These are phyloP conservation scores for Drosophila affinis DNA, from an alignment of 2,888 invertebrate genomes.

Conservation along the genomic window DNA sequence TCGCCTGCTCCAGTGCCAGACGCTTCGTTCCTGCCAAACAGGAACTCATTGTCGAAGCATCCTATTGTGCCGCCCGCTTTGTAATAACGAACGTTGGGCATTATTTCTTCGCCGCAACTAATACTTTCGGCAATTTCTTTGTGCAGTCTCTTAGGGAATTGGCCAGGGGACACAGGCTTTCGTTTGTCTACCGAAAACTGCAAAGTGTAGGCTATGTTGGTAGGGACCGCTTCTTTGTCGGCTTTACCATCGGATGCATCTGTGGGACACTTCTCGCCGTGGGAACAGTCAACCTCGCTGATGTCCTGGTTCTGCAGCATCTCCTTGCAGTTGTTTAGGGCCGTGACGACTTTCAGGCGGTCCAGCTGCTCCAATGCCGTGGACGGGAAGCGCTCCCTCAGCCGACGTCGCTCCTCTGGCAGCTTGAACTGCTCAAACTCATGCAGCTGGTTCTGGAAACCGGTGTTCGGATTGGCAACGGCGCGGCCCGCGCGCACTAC, in stretches of 20 bases:
- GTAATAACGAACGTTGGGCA: slow-evolving; percentile 70
- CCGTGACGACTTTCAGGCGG: slow-evolving; percentile 89
- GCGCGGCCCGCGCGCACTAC: slow-evolving; percentile 95
- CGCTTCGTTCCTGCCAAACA: not conserved
- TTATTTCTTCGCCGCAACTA: slow-evolving; percentile 50
- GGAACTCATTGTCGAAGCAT: slow-evolving; percentile 30
- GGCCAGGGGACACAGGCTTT: slow-evolving; percentile 7
- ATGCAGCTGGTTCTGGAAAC: slow-evolving; percentile 96
- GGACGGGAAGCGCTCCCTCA: slow-evolving; percentile 93
- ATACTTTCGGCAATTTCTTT: slow-evolving; percentile 5
- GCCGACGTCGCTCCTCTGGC: slow-evolving; percentile 91
- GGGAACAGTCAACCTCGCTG: slow-evolving; percentile 91
- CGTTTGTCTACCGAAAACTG: slow-evolving; percentile 66
- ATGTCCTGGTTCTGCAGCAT: slow-evolving; percentile 91
- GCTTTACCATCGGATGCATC: slow-evolving; percentile 88
- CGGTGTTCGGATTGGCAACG: slow-evolving; percentile 97
- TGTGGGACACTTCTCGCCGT: too few relatives aligned
- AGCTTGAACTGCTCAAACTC: slow-evolving; percentile 93
- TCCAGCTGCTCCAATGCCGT: slow-evolving; percentile 89
- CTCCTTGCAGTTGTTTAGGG: slow-evolving; percentile 93
- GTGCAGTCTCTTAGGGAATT: not conserved
- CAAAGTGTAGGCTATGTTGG: slow-evolving; percentile 26
- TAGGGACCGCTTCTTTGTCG: slow-evolving; percentile 84
- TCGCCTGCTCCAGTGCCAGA: not conserved
- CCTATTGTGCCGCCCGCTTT: slow-evolving; percentile 41